Base-by-base conservation (phyloP, 2,888 invertebrate genomes). In the Oscheius sp. region DNA sequence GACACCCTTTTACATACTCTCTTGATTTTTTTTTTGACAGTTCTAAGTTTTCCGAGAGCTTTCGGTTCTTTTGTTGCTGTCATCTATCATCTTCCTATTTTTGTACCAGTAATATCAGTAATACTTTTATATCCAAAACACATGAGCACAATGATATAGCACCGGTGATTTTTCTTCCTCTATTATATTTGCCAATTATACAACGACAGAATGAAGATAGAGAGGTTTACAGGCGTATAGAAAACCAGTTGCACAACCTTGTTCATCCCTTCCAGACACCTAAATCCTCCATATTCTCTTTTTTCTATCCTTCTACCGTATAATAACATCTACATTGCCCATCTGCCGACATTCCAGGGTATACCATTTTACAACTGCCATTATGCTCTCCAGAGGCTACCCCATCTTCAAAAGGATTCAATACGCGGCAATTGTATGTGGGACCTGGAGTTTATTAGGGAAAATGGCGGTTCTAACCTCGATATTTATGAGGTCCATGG, bases 211-310 rank as follows among this genome's bases (percentile, higher is more conserved):
- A 41, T 64, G 59, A 17, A 61, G 51, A 33, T 64, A 59, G 22
- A 70, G 45, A 8, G 61, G 67, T 24, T 71, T 63, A 20, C 77
- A 77, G 41, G 77, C 72, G 62, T 74, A 77, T 50, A 73, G 50
- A 68, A 73, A 77, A 38, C 77, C 77, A 22, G 70, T 73, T 22
- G 77, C 77, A 61, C 77, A 77, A 38, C 77, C 77, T 47, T 74
- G 67, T 30, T 68, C 61, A 51, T 77, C 74, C 56, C 77, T 32
- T 28, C 72, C 74, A n/a, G 74, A 74, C 30, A 77, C 77, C 77
- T 77, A 45, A 54, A 71, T 66, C 38, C 33, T 24, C 41, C 22
- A 45, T 45, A n/a, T 17, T 61, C 22, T 14, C 12, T n/a, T 36
- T n/a, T 36, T 36, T 36, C 36, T 36, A 36, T 8, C 14, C 36